Conservation (phyloP, 64 coral and sea anemone genomes). For the Exaiptasia diaphana region DNA sequence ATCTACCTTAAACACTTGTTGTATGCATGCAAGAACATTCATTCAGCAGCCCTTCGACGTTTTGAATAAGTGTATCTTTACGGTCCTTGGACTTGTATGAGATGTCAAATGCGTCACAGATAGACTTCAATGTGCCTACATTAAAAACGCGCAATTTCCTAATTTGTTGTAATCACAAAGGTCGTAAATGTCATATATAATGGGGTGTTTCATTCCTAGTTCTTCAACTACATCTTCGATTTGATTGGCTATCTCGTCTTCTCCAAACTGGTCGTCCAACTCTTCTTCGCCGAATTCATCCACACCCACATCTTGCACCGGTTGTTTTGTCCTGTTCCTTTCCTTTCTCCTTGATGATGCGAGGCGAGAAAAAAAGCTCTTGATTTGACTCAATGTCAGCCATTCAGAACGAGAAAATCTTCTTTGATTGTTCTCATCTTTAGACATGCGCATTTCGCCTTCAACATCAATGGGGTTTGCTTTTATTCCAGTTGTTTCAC, state of each 20-base stretch:
- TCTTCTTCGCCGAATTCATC: background rate
- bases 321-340: background rate
- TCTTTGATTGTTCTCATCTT: background rate
- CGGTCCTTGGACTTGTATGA: background rate
- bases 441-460: conserved; percentile 11
- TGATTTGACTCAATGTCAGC: background rate
- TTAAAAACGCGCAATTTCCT: no score
- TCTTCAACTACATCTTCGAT: conserved; percentile 18
- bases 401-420: conserved; percentile 15
- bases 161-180: conserved; percentile 38
- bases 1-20: no score
- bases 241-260: background rate
- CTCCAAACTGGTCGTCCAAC: background rate
- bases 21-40: no score
- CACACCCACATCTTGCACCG: background rate
- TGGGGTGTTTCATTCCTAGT: conserved; percentile 41
- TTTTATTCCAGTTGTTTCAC: conserved; percentile 18
- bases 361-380: conserved; percentile 21
- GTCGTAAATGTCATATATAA: conserved; percentile 62
- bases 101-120: background rate
- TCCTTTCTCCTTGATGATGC: background rate
- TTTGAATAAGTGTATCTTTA: background rate
- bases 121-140: background rate
- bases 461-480: conserved; percentile 19
- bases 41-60: background rate